Evolutionary conservation across 2,113 vertebrate genomes (phyloP), one percentile per base, ranked within the genome.

Genomic region (Sturnus vulgaris): DNA sequence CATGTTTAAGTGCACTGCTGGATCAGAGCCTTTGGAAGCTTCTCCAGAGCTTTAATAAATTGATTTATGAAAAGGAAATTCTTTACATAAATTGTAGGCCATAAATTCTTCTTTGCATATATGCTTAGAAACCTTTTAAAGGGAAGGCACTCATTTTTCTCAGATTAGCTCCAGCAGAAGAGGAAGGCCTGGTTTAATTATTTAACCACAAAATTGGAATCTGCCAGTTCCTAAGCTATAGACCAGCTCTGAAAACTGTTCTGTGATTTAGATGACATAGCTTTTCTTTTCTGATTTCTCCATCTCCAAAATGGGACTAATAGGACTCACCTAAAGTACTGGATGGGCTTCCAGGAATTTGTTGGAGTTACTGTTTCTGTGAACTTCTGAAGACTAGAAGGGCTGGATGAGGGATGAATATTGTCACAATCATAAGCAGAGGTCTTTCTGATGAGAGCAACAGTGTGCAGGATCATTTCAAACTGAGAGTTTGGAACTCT

Each of bases 61-160:
- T 94, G 91, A 95, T 97, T 93, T 86, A 94, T 92, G 79, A 92
- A 90, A 92, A 93, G 86, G 80, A 94, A 97, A 82, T 93, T 95
- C 88, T 92, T 88, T 86, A 87, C 81, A 92, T 95, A 95, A 95
- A 93, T 92, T 75, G 84, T 57, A 50, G 69, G 31, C 46, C 65
- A 87, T 94, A 90, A 96, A 97, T 96, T 90, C 68, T 25, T 86
- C 78, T 91, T 83, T 90, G 56, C 64, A 60, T 82, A 70, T 47
- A 44, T 68, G 52, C 92, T 90, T 80, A 63, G 66, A 95, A 94
- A 86, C 90, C 64, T 92, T 77, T 90, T 97, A 92, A 95, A 96
- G 80, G 23, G n/a, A 81, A 95, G 64, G 49, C n/a, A 64, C 56
- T 78, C 44, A 33, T 94, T 95, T 95, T 96, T 93, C 79, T 90